These are phyloP conservation scores for Brachirus orientalis DNA, from an alignment of 2,113 vertebrate genomes.

Conservation along the genomic window DNA sequence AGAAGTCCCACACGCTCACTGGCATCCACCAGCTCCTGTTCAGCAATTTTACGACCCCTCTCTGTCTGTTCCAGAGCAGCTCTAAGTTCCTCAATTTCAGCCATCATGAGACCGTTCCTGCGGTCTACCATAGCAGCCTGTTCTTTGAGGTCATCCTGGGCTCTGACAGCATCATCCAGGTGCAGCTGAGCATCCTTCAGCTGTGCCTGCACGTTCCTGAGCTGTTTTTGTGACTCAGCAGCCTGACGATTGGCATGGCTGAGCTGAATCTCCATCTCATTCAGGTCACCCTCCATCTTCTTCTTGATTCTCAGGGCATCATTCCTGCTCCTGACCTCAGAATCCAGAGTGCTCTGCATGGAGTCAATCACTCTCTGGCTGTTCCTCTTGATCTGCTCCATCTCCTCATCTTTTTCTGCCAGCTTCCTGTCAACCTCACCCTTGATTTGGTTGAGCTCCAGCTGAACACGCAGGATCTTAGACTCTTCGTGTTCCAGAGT, in stretches of 20 bases:
- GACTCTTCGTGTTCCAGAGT: constrained; percentile 82
- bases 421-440: constrained; percentile 81
- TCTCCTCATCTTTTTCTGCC: constrained; percentile 82
- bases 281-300: constrained; percentile 85
- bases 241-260: constrained; percentile 83
- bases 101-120: constrained; percentile 82
- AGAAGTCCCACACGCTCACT: constrained; percentile 84
- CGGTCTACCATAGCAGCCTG: constrained; percentile 87
- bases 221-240: constrained; percentile 84
- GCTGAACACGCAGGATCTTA: constrained; percentile 80
- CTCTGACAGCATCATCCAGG: constrained; percentile 85
- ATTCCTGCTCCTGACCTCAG: constrained; percentile 82
- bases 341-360: constrained; percentile 79
- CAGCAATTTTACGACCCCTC: constrained; percentile 54
- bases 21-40: constrained; percentile 84
- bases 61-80: constrained; percentile 45
- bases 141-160: constrained; percentile 85
- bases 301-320: constrained; percentile 83
- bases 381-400: constrained; percentile 83
- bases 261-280: constrained; percentile 84
- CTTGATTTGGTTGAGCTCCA: constrained; percentile 82
- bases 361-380: constrained; percentile 79
- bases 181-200: constrained; percentile 90
- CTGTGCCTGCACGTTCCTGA: constrained; percentile 80
- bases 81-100: constrained; percentile 49